Evolutionary conservation across 2,797 vertebrate genomes (phyloP).

Genomic region (Cyprinella venusta): DNA sequence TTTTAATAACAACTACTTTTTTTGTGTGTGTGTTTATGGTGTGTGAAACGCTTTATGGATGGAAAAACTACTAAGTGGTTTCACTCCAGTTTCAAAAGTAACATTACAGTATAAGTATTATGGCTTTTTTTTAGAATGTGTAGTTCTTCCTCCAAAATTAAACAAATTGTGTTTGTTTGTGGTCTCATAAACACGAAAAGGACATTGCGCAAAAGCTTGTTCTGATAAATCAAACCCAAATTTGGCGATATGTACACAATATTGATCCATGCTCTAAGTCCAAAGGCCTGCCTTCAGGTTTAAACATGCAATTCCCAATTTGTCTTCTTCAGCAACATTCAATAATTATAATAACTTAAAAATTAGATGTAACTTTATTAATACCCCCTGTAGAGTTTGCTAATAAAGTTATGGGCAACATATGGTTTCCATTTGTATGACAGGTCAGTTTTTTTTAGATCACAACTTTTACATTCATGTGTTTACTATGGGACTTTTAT

Average conservation of each 20-base stretch:
- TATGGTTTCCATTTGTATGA: not conserved
- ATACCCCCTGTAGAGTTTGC: not conserved
- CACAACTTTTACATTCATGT: not conserved
- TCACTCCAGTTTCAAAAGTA: not conserved
- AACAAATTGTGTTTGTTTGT: conserved; percentile 58
- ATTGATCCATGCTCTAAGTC: conserved; percentile 18
- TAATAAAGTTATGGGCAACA: not conserved
- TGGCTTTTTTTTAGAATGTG: not conserved
- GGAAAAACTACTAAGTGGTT: not conserved
- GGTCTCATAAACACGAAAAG: conserved; percentile 53
- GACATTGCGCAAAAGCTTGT: conserved; percentile 40
- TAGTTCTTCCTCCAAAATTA: conserved; percentile 18
- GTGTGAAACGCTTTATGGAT: not conserved
- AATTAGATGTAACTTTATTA: not conserved
- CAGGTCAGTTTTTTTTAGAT: not conserved
- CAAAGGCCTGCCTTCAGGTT: conserved; percentile 27
- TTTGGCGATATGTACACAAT: conserved; percentile 43
- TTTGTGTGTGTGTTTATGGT: not conserved
- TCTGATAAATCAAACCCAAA: conserved; percentile 45
- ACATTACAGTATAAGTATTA: conserved; percentile 8
- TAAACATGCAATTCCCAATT: not conserved
- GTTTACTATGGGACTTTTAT: not conserved
- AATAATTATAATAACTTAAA: not conserved
- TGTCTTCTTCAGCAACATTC: not conserved
- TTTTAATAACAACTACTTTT: not conserved